phyloP scores from a whole-genome alignment of 2,113 vertebrate species.

The Pardalotus punctatus region DNA sequence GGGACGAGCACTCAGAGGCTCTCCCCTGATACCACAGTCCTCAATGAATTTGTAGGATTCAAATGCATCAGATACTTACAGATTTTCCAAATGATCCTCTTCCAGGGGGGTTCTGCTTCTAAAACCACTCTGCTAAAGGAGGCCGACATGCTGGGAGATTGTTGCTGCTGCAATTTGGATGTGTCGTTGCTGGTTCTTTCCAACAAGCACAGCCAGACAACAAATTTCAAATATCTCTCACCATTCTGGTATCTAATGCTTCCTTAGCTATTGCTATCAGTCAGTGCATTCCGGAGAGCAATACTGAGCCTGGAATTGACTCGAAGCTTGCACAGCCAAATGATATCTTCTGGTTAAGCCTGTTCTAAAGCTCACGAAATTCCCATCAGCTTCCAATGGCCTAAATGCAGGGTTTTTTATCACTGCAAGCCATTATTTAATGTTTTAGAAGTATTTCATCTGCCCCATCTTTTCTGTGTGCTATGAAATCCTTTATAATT shows the following conservation, averaged over 20 bases:
- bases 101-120: not conserved
- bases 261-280: conserved; percentile 4
- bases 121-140: not conserved
- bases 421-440: not conserved
- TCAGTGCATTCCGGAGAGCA: not conserved
- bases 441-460: not conserved
- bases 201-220: not conserved
- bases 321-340: not conserved
- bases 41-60: not conserved
- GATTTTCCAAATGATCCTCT: not conserved
- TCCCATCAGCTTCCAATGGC: not conserved
- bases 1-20: not conserved
- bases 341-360: not conserved
- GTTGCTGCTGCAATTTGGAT: not conserved
- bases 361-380: not conserved
- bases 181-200: not conserved
- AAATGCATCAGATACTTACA: not conserved
- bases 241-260: conserved; percentile 23
- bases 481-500: not conserved
- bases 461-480: not conserved
- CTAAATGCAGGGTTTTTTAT: not conserved
- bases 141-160: accelerated
- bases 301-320: not conserved
- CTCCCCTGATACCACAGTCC: not conserved
- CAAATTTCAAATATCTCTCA: conserved; percentile 24